These are phyloP conservation scores for Anastrepha obliqua DNA, from an alignment of 1,140 invertebrate genomes.

Conservation along the genomic window DNA sequence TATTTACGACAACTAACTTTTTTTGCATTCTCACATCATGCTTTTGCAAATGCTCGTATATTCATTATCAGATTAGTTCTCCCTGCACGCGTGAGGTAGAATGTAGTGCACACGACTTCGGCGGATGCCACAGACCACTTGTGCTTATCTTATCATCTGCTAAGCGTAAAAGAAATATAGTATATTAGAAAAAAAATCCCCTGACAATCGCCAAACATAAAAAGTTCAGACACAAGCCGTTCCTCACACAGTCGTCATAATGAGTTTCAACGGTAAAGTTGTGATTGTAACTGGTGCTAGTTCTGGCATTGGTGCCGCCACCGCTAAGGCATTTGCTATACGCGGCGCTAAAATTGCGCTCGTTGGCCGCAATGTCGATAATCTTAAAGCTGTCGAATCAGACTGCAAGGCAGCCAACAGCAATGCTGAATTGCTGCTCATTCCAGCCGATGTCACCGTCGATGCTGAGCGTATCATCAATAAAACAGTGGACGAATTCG, in stretches of 20 bases:
- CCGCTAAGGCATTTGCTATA: constrained; percentile 85
- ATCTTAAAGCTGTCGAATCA: constrained; percentile 77
- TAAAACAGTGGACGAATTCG: constrained; percentile 78
- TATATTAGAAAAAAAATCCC: not conserved
- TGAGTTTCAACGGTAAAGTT: constrained; percentile 82
- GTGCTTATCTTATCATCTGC: not conserved
- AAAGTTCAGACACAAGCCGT: not conserved
- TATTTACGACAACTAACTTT: too few relatives aligned
- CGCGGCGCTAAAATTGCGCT: constrained; percentile 81
- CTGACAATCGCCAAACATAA: not conserved
- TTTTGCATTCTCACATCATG: too few relatives aligned
- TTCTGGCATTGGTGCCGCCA: constrained; percentile 90
- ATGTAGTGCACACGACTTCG: too few relatives aligned
- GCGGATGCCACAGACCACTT: too few relatives aligned
- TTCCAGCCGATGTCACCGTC: constrained; percentile 79
- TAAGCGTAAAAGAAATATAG: not conserved
- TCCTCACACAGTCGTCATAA: constrained; percentile 57
- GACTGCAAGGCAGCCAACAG: constrained; percentile 74
- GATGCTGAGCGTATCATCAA: constrained; percentile 80
- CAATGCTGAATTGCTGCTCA: constrained; percentile 68
- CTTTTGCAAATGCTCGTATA: too few relatives aligned
- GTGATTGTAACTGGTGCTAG: constrained; percentile 86
- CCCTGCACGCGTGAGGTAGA: too few relatives aligned
- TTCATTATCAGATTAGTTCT: too few relatives aligned
- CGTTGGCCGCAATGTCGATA: constrained; percentile 83